phyloP scores from a whole-genome alignment of 1,140 invertebrate genomes.

The Ptiloglossa arizonensis region DNA sequence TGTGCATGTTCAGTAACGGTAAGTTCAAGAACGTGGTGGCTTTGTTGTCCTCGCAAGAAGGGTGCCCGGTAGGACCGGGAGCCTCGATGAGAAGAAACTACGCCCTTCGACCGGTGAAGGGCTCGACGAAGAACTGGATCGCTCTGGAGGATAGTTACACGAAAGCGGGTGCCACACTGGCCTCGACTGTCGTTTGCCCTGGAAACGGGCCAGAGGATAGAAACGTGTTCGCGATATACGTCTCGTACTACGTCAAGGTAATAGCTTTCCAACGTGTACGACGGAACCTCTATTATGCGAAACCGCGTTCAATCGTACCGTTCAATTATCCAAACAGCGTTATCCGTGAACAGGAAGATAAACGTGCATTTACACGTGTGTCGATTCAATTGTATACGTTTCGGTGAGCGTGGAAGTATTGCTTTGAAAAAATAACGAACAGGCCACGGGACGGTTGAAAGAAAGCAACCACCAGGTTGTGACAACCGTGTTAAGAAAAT shows the following conservation, averaged over 20 bases:
- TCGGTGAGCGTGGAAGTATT: too few species aligned
- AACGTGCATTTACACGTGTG: too few species aligned
- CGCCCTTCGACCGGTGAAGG: constrained; percentile 87
- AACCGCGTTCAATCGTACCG: too few species aligned
- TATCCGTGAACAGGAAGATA: too few species aligned
- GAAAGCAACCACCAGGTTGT: too few species aligned
- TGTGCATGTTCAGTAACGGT: constrained; percentile 99
- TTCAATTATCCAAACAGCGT: too few species aligned
- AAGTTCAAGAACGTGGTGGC: constrained; percentile 99
- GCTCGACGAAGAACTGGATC: constrained; percentile 91
- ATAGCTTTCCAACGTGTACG: neutral
- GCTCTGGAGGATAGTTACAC: constrained; percentile 89
- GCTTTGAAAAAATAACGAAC: too few species aligned
- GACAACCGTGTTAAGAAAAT: too few species aligned
- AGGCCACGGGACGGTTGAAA: too few species aligned
- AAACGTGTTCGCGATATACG: constrained; percentile 94
- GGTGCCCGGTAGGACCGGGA: constrained; percentile 86
- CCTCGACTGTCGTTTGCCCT: constrained; percentile 86
- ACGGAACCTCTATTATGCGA: too few species aligned
- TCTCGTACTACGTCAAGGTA: constrained; percentile 94
- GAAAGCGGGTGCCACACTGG: constrained; percentile 86
- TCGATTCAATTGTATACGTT: too few species aligned
- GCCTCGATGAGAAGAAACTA: constrained; percentile 85
- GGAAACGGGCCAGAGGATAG: constrained; percentile 85
- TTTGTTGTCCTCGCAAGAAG: constrained; percentile 88